Conservation (phyloP, 2,888 invertebrate genomes). For the Pterobdella sp. region DNA sequence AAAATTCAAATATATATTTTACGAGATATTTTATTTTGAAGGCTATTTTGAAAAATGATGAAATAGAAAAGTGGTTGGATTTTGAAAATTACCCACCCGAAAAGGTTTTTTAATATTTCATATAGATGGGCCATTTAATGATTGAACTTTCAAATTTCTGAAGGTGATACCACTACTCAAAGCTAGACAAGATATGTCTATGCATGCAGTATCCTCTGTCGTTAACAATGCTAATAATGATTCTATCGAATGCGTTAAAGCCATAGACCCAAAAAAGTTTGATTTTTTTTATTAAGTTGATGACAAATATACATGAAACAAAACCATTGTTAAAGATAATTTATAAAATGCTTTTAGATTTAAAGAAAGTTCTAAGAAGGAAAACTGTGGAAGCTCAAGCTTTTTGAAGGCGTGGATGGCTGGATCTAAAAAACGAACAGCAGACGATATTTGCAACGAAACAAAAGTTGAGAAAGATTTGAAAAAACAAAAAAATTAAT, state of each 20-base stretch:
- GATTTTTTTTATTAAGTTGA: no score
- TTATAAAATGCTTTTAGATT: background rate
- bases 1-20: conserved; percentile 4
- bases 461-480: no score
- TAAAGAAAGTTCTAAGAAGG: no score
- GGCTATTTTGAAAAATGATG: background rate
- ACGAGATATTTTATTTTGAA: background rate
- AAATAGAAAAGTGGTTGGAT: conserved; percentile 15
- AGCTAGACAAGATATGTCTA: background rate
- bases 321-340: background rate
- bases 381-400: no score
- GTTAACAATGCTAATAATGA: background rate
- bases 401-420: background rate
- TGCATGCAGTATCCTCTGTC: background rate
- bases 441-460: no score
- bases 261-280: no score
- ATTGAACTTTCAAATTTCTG: background rate
- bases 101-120: background rate
- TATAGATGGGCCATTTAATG: no score
- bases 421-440: no score
- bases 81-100: background rate
- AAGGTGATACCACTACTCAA: background rate
- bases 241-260: background rate
- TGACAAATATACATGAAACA: no score
- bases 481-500: background rate